Base-by-base conservation (phyloP, 2,888 invertebrate species). In the Mythimna lalbum region DNA sequence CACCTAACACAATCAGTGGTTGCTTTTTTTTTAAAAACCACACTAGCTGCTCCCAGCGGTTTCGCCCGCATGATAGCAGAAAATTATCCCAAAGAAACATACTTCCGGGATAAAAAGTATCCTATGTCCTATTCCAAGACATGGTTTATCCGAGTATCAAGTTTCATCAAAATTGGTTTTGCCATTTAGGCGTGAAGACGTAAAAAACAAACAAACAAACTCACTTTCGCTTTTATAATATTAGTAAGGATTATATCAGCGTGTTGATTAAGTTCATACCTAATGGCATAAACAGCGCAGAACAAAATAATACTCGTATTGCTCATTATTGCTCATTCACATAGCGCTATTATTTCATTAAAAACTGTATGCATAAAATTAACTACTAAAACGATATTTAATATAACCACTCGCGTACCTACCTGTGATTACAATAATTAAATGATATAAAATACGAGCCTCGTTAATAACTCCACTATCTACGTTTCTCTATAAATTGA, bases 401-500 rank as follows among this genome's bases (percentile, higher is more conserved):
- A 73, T 67, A 68, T 47, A 27, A 76, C 36, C 50, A 59, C 14
- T 59, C 61, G 50, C 56, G 65, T 33, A 43, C 43, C 43, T 43
- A 70, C 64, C 19, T 66, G 59, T 73, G 71, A 76, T 79, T 82
- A 78, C 69, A 74, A 76, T 76, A 80, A 81, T 78, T 80, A 78
- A 80, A 81, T 80, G 65, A 75, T 76, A 74, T 76, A 73, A 80
- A 81, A 83, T 66, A 80, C 69, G 57, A 39, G 39, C 33, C 67
- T 80, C 80, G 61, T 84, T 82, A 83, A 82, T 82, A 81, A 75
- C 77, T 76, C 52, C 63, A 82, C 80, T 82, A 85, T 86, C 85
- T 83, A 82, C 77, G 69, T 69, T 65, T 79, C 78, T 81, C 84
- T 75, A 86, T 86, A 86, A 86, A 86, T 87, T 83, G 78, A 80